These are phyloP conservation scores for Rhinatrema bivittatum DNA, from an alignment of 2,797 vertebrate species.

Conservation along the genomic window DNA sequence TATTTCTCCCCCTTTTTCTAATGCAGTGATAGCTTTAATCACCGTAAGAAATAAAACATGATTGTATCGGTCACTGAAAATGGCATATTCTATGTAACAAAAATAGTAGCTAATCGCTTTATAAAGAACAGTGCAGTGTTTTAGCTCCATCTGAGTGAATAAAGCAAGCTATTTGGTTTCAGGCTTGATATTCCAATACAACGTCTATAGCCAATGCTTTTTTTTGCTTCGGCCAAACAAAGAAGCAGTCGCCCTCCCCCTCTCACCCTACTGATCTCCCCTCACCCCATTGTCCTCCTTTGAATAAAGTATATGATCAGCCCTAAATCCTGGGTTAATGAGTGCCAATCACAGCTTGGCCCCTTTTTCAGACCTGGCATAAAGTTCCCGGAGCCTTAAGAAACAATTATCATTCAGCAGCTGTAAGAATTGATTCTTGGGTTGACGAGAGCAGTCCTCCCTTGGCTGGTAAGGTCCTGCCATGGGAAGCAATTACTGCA, in stretches of 20 bases:
- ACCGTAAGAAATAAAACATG: constrained; percentile 13
- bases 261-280: too few relatives aligned
- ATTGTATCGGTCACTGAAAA: too few relatives aligned
- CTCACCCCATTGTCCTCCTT: constrained; percentile 20
- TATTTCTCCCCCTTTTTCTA: too few relatives aligned
- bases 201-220: constrained; percentile 23
- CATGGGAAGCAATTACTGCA: constrained; percentile 97
- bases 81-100: neutral
- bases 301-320: constrained; percentile 36
- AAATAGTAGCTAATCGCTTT: too few relatives aligned
- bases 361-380: constrained; percentile 70
- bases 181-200: constrained; percentile 18
- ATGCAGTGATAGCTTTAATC: neutral
- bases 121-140: constrained; percentile 4
- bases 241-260: constrained; percentile 30
- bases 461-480: constrained; percentile 80
- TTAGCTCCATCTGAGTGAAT: constrained; percentile 18
- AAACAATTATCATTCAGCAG: constrained; percentile 85
- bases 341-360: constrained; percentile 81
- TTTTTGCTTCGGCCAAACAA: constrained; percentile 42
- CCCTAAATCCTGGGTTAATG: constrained; percentile 71
- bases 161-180: constrained; percentile 14
- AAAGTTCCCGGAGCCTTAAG: constrained; percentile 72
- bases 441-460: constrained; percentile 65
- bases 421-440: constrained; percentile 82